Evolutionary conservation across 1,140 invertebrate genomes (phyloP), one percentile per base, ranked within the genome.

Genomic region (Macrobrachium rosenbergii): DNA sequence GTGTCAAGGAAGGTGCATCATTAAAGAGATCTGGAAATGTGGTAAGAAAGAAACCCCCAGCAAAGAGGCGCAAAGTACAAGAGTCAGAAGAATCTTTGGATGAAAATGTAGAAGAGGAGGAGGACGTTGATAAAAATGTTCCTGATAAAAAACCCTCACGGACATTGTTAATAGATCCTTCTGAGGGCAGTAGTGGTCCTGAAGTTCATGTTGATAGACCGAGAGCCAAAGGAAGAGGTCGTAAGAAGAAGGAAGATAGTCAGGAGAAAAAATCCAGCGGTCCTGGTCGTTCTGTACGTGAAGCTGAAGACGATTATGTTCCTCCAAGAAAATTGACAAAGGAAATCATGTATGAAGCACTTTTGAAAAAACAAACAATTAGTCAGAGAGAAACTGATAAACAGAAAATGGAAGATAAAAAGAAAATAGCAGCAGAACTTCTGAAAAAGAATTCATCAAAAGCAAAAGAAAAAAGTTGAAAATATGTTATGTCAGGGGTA

Each of bases 301-400:
- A n/a, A 21, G 43, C 8, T 21, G 73, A 64, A 45, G n/a, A 52
- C 11, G 67, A 63, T 75, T 23, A 78, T 37, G 28, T 43, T 16
- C 82, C 87, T 37, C 69, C 86, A 60, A 83, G 60, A 37, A 83
- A 88, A 43, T 28, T 87, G 62, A 87, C 86, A 12, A 90, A 90
- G 67, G 72, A 79, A 23, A n/a, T 67, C 1, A 90, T 88, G 59
- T 90, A 79, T 76, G 82, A 88, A 59, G 76, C 72, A 14, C 69
- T 90, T 8, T 76, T 82, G 67, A 82, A 90, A 64, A 90, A 88
- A 23, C 87, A 90, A 28, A 87, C 76, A 78, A 90, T 90, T 10
- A 59, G 59, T 64, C 89, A 90, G 58, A 75, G 87, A 60, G 88
- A 88, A 59, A 73, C 43, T 43, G 89, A 86, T 12, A 75, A 90